Conservation (phyloP, 2,888 invertebrate genomes). For the Harmothoe impar region DNA sequence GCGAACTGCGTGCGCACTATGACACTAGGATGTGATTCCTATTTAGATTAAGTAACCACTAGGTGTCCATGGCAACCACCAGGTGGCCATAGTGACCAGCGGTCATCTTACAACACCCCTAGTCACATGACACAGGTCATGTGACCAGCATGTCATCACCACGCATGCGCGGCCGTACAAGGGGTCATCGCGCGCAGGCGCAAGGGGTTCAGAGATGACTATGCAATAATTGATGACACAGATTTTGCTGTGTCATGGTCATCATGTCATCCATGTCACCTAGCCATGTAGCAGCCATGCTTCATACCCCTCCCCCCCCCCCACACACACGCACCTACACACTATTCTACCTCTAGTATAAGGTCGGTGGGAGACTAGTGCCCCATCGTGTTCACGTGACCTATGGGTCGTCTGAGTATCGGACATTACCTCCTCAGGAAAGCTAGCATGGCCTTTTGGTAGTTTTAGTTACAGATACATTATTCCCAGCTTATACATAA, state of each 20-base stretch:
- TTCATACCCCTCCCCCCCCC: background rate
- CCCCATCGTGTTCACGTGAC: background rate
- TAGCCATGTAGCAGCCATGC: background rate
- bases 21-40: background rate
- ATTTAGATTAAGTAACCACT: conserved; percentile 8
- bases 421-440: background rate
- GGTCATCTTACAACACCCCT: background rate
- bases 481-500: too few species aligned
- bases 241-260: background rate
- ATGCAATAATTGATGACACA: conserved; percentile 9
- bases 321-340: too few species aligned
- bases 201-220: background rate
- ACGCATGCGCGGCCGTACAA: conserved; percentile 21
- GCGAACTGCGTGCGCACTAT: background rate
- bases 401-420: background rate
- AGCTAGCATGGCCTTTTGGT: background rate
- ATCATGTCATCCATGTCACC: background rate
- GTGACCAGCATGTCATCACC: background rate
- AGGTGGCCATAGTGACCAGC: background rate
- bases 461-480: too few species aligned
- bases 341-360: too few species aligned
- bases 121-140: background rate
- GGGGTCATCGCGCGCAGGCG: background rate
- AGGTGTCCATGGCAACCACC: background rate
- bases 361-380: too few species aligned